phyloP scores from a whole-genome alignment of 2,113 vertebrate species.

The Cranoglanis bouderius region DNA sequence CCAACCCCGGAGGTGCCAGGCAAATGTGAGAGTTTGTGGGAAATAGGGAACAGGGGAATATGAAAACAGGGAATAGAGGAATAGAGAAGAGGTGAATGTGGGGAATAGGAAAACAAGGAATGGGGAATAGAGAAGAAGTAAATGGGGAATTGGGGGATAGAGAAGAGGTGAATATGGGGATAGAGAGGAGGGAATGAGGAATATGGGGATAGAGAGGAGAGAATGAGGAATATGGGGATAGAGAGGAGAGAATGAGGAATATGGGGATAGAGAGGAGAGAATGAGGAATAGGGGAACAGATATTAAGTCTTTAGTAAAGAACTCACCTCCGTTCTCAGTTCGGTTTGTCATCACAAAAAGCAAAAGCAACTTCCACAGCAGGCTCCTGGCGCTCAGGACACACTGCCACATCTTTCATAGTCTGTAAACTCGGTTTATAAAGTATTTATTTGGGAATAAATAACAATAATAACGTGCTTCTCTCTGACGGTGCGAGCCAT shows the following conservation, averaged over 20 bases:
- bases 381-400: conserved; percentile 41
- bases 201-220: not conserved
- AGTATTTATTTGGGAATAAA: not conserved
- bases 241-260: not conserved
- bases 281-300: not conserved
- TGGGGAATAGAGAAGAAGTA: not conserved
- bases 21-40: too few species aligned
- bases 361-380: conserved; percentile 37
- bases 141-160: not conserved
- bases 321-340: conserved; percentile 67
- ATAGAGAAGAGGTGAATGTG: not conserved
- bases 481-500: not conserved
- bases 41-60: too few species aligned
- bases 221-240: not conserved
- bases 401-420: conserved; percentile 40
- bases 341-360: conserved; percentile 57
- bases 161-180: not conserved
- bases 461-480: not conserved
- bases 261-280: not conserved
- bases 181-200: not conserved
- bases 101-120: not conserved
- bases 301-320: not conserved
- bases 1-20: too few species aligned
- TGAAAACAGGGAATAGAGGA: too few species aligned
- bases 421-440: not conserved